A percentile compares a stretch with the other conserved stretches of the same genome.
phyloP scores from a whole-genome alignment of 2,113 vertebrate species.

The Cochlearius cochlearius region DNA sequence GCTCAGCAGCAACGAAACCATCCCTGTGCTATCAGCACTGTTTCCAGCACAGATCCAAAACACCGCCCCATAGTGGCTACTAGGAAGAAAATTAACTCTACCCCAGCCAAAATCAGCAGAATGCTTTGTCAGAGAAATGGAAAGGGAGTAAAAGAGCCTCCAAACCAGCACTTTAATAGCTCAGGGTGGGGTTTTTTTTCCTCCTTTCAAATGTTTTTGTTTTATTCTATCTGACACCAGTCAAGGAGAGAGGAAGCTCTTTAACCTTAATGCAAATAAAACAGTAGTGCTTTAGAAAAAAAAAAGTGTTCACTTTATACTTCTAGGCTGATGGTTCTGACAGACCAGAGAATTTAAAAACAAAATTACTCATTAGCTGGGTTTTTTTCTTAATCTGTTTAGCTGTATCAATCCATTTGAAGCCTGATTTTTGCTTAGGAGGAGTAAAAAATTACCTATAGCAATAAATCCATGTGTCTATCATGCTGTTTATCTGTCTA shows the following conservation, averaged over 20 bases:
- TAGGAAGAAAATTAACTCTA: too few relatives aligned
- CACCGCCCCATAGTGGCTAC: too few relatives aligned
- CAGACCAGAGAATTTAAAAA: conserved; percentile 12
- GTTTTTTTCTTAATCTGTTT: not conserved
- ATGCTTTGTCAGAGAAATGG: not conserved
- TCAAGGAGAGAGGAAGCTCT: not conserved
- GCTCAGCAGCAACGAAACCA: too few relatives aligned
- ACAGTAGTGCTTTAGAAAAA: not conserved
- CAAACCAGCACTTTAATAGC: not conserved
- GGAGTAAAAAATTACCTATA: conserved; percentile 24
- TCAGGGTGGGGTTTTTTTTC: not conserved
- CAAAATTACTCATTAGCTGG: not conserved
- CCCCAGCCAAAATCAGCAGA: too few relatives aligned
- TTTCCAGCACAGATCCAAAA: too few relatives aligned
- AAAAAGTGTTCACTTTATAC: not conserved
- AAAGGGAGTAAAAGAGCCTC: not conserved
- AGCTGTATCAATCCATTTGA: not conserved
- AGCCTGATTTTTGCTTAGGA: conserved; percentile 17
- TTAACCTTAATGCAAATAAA: conserved; percentile 46
- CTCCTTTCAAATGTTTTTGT: conserved; percentile 24
- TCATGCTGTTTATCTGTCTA: conserved; percentile 39
- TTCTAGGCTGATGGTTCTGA: not conserved
- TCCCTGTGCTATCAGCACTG: too few relatives aligned
- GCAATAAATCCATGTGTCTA: conserved; percentile 3
- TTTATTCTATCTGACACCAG: conserved; percentile 31